These are phyloP conservation scores for Sinocyclocheilus grahami DNA, from an alignment of 2,113 vertebrate species.

Conservation along the genomic window DNA sequence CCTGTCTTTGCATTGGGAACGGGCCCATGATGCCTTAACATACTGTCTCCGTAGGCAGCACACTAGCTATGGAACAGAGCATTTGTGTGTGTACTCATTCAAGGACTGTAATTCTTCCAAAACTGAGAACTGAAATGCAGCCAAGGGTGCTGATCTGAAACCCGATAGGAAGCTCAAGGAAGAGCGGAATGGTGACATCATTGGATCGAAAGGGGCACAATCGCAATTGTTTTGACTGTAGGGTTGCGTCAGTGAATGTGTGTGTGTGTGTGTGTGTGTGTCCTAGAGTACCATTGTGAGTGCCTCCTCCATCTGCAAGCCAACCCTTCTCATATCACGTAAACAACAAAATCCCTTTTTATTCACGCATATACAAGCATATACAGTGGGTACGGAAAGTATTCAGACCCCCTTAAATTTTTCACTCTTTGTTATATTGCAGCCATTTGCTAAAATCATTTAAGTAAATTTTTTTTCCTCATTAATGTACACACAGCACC, in stretches of 20 bases:
- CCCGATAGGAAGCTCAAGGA: conserved; percentile 51
- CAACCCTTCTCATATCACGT: conserved; percentile 19
- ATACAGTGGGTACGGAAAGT: too few species aligned
- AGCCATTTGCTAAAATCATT: too few species aligned
- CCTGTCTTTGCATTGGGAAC: background rate
- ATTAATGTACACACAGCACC: too few species aligned
- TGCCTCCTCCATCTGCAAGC: conserved; percentile 12
- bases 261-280: background rate
- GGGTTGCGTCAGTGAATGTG: conserved; percentile 1
- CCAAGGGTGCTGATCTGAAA: conserved; percentile 53
- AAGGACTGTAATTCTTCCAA: conserved; percentile 28
- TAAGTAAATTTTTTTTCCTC: too few species aligned
- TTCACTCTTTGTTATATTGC: too few species aligned
- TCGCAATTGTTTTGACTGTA: conserved; percentile 15
- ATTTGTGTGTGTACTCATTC: conserved; percentile 8
- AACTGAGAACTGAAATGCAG: conserved; percentile 37
- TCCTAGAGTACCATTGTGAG: conserved; percentile 5
- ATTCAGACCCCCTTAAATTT: too few species aligned
- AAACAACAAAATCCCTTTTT: conserved; percentile 26
- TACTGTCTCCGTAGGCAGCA: background rate
- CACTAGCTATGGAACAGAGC: background rate
- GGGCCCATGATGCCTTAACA: background rate
- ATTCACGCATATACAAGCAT: background rate
- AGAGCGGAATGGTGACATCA: conserved; percentile 58
- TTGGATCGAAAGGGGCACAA: conserved; percentile 10